phyloP scores from a whole-genome alignment of 2,113 vertebrate genomes.

The Aix galericulata region DNA sequence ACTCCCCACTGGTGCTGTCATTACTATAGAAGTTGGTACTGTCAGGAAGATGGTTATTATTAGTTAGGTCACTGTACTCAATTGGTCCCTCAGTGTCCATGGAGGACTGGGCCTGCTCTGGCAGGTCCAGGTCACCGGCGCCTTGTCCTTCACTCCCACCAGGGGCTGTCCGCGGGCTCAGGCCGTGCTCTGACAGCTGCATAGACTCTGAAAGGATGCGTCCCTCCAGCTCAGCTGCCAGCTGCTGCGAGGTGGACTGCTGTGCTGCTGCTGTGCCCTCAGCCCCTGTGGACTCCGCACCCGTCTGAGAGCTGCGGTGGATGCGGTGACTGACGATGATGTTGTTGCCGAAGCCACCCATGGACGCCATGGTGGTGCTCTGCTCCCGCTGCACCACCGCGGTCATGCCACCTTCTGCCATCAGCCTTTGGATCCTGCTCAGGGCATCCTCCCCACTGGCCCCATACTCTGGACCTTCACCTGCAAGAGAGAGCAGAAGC shows the following conservation, averaged over 20 bases:
- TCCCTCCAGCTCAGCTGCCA: slow-evolving; percentile 70
- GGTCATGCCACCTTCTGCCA: slow-evolving; percentile 96
- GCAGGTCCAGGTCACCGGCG: slow-evolving; percentile 45
- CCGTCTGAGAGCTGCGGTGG: slow-evolving; percentile 96
- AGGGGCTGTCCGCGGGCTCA: slow-evolving; percentile 71
- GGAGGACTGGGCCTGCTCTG: slow-evolving; percentile 67
- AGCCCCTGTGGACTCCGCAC: slow-evolving; percentile 63
- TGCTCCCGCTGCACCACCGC: slow-evolving; percentile 97
- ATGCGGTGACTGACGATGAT: slow-evolving; percentile 98
- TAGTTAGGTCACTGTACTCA: slow-evolving; percentile 76
- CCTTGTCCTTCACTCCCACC: slow-evolving; percentile 68
- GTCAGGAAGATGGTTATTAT: slow-evolving; percentile 71
- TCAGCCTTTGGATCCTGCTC: slow-evolving; percentile 92
- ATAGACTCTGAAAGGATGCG: slow-evolving; percentile 56
- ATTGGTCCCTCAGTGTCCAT: slow-evolving; percentile 78
- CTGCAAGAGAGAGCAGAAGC: slow-evolving; percentile 69
- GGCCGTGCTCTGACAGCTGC: slow-evolving; percentile 67
- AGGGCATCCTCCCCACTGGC: slow-evolving; percentile 88
- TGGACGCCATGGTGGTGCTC: slow-evolving; percentile 98
- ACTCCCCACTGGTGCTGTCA: slow-evolving; percentile 75
- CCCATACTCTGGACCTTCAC: slow-evolving; percentile 82
- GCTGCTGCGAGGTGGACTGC: slow-evolving; percentile 72
- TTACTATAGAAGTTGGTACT: slow-evolving; percentile 71
- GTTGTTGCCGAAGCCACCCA: slow-evolving; percentile 98
- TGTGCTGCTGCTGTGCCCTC: slow-evolving; percentile 67